A percentile compares a stretch with the other conserved stretches of the same genome.
Conservation (phyloP, 35 echinoderm and acorn worm species). For the Lytechinus pictus region DNA sequence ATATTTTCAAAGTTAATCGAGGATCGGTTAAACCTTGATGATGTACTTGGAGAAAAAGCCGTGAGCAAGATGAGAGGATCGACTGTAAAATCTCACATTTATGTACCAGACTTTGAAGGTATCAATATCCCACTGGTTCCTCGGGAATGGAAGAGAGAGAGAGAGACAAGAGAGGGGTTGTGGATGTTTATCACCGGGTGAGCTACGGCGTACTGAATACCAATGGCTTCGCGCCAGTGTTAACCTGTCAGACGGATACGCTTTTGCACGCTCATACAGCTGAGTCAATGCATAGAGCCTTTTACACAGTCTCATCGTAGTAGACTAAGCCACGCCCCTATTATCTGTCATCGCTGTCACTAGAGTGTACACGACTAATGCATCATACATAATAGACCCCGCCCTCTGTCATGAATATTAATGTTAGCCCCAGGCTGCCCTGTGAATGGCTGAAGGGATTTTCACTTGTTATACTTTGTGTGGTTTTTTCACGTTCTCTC, state of each 20-base stretch:
- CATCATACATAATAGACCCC: constrained; percentile 23
- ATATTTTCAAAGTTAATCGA: background rate
- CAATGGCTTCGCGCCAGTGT: constrained; percentile 14
- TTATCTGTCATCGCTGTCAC: constrained; percentile 8
- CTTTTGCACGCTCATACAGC: background rate
- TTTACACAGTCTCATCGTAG: background rate
- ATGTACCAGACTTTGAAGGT: background rate
- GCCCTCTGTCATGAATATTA: constrained; percentile 30
- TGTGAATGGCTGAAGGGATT: constrained; percentile 25
- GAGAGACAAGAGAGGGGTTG: background rate
- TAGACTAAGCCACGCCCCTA: constrained; percentile 6
- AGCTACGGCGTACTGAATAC: background rate
- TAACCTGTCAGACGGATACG: background rate
- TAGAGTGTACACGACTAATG: background rate
- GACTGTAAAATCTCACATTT: constrained; percentile 11
- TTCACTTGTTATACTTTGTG: background rate
- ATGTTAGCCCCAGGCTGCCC: background rate
- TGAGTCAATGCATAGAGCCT: constrained; percentile 27
- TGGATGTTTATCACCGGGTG: background rate
- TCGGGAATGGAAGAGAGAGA: background rate
- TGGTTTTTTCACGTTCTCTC: background rate
- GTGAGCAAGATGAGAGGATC: background rate
- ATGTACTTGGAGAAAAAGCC: background rate
- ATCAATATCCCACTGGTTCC: constrained; percentile 10
- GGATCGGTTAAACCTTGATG: background rate